Base-by-base conservation (phyloP, 2,888 invertebrate genomes). In the Fabriciana adippe region DNA sequence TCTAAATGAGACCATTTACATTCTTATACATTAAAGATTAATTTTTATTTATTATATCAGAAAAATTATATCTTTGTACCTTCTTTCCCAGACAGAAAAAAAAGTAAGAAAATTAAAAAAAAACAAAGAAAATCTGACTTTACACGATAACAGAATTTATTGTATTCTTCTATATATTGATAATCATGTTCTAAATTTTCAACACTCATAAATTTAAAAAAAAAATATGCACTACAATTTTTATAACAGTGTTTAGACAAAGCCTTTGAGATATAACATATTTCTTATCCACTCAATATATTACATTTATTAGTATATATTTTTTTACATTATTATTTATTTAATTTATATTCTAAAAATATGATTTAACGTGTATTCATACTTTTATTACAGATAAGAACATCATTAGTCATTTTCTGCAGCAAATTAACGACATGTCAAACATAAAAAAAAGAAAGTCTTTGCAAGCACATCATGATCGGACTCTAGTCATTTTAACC, bases 1-100 rank as follows among this genome's bases (percentile, higher is more conserved):
- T 45, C 54, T 55, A 54, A 60, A 59, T 66, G 60, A 66, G 66
- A 66, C 66, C 66, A 65, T 65, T 65, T 59, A 65, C 59, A 59
- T 31, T 54, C 53, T 53, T 61, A 61, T 18, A 18, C 14, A 53
- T 51, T 53, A 41, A 31, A 6, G 35, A 8, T 8, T 48, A 26
- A 26, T 26, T 18, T 56, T 56, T 13, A 35, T 15, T 21, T 50
- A 64, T 35, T 8, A 35, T 3, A 21, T 8, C 41, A 57, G 15
- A 56, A 18, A 50, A 41, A 51, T 16, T 13, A 26, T 16, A 59
- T 48, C 21, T 41, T 59, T 59, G 59, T 59, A 59, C 48, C 31
- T 48, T 59, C 31, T 59, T n/a, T 1, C 13, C 26, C n/a, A 59
- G n/a, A 8, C n/a, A 1, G 11, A 47, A 47, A 1, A 8, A 13